Base-by-base conservation (phyloP, 2,797 vertebrate genomes). In the Melopsittacus undulatus region DNA sequence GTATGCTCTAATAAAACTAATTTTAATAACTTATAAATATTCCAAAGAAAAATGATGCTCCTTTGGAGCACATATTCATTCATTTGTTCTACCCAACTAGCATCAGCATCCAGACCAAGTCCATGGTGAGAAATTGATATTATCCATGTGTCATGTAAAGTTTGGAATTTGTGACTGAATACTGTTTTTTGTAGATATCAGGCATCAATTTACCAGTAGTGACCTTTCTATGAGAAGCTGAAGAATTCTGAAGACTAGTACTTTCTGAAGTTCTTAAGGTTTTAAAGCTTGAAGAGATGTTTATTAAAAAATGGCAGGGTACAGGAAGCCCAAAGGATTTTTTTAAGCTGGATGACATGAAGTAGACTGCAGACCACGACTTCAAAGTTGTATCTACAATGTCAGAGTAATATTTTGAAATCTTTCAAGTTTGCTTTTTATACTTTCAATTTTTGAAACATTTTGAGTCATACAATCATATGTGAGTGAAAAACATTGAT, bases 11-110 rank as follows among this genome's bases (percentile, higher is more conserved):
- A 92, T 85, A 69, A 94, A 87, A 66, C 45, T 74, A 87, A 89
- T 94, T 92, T 82, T 92, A 97, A 90, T 42, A 59, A 59, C 42
- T 79, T 75, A 24, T 91, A 96, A 97, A 92, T 94, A 94, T 94
- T 95, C 68, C 97, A 61, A 95, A 90, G 38, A 38, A 92, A 92
- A 92, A 94, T 62, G 91, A 13, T 92, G 94, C 92, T 78, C 93
- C 79, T 73, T 69, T 81, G 49, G 23, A 70, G 57, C 61, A 90
- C 27, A 76, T 80, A 89, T 92, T 94, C 68, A 89, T 86, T 95
- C 30, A 81, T 87, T 95, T 95, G 46, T 38, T 74, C 64, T 51
- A 74, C 52, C 48, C 89, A 92, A 77, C 79, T 43, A 56, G 11
- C 70, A 84, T 30, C 48, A 83, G 68, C 84, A 88, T 78, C 74